phyloP scores from a whole-genome alignment of 2,113 vertebrate genomes.

The Urocolius indicus region DNA sequence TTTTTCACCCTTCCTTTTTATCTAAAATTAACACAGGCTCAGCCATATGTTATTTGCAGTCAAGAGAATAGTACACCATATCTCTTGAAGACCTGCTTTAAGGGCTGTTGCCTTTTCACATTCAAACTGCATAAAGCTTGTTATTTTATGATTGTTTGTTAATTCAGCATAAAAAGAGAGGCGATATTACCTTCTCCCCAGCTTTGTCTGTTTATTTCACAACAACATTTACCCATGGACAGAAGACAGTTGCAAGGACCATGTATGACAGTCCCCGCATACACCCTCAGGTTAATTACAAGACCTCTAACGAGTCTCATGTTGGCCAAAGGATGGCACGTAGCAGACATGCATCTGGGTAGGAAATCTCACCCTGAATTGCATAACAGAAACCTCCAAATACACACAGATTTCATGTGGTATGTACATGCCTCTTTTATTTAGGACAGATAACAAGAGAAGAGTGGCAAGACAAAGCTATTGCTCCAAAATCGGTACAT shows the following conservation, averaged over 20 bases:
- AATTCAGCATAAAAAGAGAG: neutral
- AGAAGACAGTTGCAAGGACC: neutral
- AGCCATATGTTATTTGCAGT: neutral
- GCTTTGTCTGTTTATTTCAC: neutral
- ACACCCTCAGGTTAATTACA: neutral
- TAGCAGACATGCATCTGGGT: neutral
- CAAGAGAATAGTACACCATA: neutral
- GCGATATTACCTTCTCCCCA: neutral
- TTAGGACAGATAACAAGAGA: neutral
- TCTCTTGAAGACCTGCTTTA: neutral
- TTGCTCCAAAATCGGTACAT: neutral
- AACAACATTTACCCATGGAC: neutral
- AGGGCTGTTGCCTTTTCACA: neutral
- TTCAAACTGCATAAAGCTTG: neutral
- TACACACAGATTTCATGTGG: neutral
- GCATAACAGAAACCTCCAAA: neutral
- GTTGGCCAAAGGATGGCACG: neutral
- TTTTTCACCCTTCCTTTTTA: neutral
- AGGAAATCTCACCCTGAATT: conserved; percentile 14
- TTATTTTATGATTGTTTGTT: neutral
- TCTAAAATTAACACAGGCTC: conserved; percentile 4
- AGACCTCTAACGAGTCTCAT: neutral
- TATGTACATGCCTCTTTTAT: neutral
- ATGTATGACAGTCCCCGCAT: neutral
- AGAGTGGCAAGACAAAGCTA: neutral